These are phyloP conservation scores for Himalopsyche japonica DNA, from an alignment of 2,888 invertebrate genomes.

Conservation along the genomic window DNA sequence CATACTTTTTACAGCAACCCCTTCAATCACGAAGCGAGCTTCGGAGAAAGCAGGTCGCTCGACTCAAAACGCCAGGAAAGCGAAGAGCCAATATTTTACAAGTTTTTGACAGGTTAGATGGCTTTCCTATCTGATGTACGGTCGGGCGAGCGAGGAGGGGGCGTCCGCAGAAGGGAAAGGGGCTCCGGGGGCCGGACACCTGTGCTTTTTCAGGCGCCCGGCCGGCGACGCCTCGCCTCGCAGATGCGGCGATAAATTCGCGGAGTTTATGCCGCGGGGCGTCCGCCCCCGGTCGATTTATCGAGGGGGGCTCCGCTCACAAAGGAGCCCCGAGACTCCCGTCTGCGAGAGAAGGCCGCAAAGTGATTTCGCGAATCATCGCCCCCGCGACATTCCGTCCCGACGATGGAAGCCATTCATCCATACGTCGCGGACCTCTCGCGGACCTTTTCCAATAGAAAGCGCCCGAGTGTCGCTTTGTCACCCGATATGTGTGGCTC, in stretches of 20 bases:
- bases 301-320: constrained; percentile 28
- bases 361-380: constrained; percentile 41
- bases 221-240: constrained; percentile 41
- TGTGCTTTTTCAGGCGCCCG: constrained; percentile 46
- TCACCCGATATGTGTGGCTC: constrained; percentile 15
- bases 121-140: constrained; percentile 57
- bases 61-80: constrained; percentile 47
- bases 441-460: constrained; percentile 4
- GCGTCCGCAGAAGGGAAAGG: constrained; percentile 38
- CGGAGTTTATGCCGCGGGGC: constrained; percentile 45
- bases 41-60: constrained; percentile 37
- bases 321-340: constrained; percentile 30
- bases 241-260: constrained; percentile 45
- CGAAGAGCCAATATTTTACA: constrained; percentile 67
- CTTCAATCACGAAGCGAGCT: constrained; percentile 29
- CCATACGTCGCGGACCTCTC: not conserved
- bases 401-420: constrained; percentile 38
- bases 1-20: constrained; percentile 17
- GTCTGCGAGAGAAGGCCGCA: constrained; percentile 39
- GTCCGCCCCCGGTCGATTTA: constrained; percentile 40
- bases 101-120: constrained; percentile 70
- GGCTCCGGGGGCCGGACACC: constrained; percentile 45
- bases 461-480: constrained; percentile 8
- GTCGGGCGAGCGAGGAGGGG: constrained; percentile 39
- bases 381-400: constrained; percentile 42